Base-by-base conservation (phyloP, 2,888 invertebrate species). In the Notocelia uddmanniana region DNA sequence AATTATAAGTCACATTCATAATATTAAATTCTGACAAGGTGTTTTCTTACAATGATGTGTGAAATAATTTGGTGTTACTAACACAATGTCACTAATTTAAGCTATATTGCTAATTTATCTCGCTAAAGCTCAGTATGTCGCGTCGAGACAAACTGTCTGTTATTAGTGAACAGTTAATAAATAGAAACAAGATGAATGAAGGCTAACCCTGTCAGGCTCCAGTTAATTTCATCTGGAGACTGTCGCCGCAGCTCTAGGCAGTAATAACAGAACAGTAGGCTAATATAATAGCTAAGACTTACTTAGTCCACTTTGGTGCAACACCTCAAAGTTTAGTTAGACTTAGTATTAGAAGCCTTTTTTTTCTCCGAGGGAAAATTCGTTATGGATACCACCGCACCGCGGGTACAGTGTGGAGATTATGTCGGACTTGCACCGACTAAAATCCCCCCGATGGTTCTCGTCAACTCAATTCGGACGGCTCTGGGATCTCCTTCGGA, bases 101-200 rank as follows among this genome's bases (percentile, higher is more conserved):
- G 52, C 64, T 19, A 54, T 8, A 37, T 64, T 31, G n/a, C 37
- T 52, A 37, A 68, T 59, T 59, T 18, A 54, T 60, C 60, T 41
- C 31, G 18, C 41, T 15, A 18, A 26, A 54, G 41, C 54, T 60
- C 60, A 60, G 52, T 37, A 45, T 52, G 62, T 55, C 68, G 45
- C 48, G 34, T 67, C 37, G 18, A 41, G 37, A 72, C 72, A 62
- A 72, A 64, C 52, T 70, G 58, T 59, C 64, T 37, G 68, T 67
- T 72, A 72, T 72, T 68, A 72, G 62, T 55, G 62, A 72, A 72
- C 62, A 55, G 72, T 72, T 72, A 72, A 72, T 72, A 72, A 68
- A 72, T 72, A 68, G 68, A 68, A 68, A 72, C 72, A 72, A 72
- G 72, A 72, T 72, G 68, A 67, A 72, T 72, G 72, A 57, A 72